Conservation (phyloP, 2,888 invertebrate species). For the Hedychridium roseum region DNA sequence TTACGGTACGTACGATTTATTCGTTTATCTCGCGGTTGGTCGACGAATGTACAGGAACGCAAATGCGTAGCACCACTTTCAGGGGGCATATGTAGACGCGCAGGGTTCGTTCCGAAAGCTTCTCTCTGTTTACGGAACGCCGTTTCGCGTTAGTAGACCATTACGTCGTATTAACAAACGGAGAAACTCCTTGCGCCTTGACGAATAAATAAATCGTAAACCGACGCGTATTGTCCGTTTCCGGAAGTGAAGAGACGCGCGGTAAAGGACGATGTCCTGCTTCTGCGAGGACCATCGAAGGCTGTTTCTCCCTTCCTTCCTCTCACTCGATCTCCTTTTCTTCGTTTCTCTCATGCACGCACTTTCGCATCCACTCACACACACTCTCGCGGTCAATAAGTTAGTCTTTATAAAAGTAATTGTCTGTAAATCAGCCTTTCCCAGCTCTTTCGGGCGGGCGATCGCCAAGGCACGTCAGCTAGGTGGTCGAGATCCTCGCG, state of each 20-base stretch:
- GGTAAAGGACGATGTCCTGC: no score
- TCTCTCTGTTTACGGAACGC: neutral
- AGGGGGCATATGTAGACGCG: no score
- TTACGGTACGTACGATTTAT: no score
- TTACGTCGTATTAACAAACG: neutral
- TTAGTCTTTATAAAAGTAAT: slow-evolving; percentile 24
- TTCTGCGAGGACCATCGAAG: no score
- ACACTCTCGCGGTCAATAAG: slow-evolving; percentile 17
- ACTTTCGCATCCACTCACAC: neutral
- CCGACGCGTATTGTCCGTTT: neutral
- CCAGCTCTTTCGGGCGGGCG: slow-evolving; percentile 15
- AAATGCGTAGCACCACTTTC: no score
- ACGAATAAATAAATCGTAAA: slow-evolving; percentile 16
- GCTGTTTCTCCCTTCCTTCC: neutral
- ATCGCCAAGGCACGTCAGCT: slow-evolving; percentile 34
- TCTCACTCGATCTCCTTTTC: neutral
- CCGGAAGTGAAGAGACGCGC: neutral
- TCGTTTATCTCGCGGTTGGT: no score
- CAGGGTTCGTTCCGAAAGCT: no score
- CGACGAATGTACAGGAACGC: no score
- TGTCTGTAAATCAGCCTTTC: slow-evolving; percentile 33
- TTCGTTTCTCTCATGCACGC: neutral
- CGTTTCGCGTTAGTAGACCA: neutral
- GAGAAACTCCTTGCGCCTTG: slow-evolving; percentile 4
- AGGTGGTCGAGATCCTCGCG: slow-evolving; percentile 23